phyloP scores from a whole-genome alignment of 2,888 invertebrate genomes.

The Drosophila picticornis region DNA sequence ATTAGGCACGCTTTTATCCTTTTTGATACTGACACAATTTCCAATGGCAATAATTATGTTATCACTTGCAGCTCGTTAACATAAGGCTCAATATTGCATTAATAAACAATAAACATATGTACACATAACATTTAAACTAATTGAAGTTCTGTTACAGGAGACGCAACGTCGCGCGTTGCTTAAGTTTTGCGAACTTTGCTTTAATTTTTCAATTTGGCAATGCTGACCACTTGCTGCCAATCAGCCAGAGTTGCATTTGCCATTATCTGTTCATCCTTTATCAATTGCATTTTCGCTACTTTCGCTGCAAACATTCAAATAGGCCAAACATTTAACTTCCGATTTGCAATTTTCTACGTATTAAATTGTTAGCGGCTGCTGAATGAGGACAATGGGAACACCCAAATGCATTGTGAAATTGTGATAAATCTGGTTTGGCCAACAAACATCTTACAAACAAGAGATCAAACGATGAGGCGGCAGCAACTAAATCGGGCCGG shows the following conservation, averaged over 20 bases:
- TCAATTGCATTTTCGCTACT: conserved; percentile 17
- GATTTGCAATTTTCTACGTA: conserved; percentile 74
- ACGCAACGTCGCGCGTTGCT: conserved; percentile 33
- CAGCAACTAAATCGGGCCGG: conserved; percentile 54
- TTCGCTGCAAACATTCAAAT: conserved; percentile 42
- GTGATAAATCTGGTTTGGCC: conserved; percentile 68
- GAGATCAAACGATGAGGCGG: conserved; percentile 61
- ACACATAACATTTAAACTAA: conserved; percentile 61
- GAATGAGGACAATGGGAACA: conserved; percentile 72
- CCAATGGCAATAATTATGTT: conserved; percentile 21
- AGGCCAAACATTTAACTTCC: conserved; percentile 64
- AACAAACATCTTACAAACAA: conserved; percentile 49
- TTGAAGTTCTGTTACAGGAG: neutral
- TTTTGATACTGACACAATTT: conserved; percentile 20
- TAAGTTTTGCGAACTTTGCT: conserved; percentile 34
- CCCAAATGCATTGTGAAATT: conserved; percentile 68
- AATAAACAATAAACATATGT: conserved; percentile 42
- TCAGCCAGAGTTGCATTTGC: conserved; percentile 35
- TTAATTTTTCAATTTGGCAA: conserved; percentile 20
- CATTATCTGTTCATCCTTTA: conserved; percentile 8
- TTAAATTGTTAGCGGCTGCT: conserved; percentile 71
- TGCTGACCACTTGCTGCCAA: conserved; percentile 38
- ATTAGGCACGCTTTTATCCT: conserved; percentile 40
- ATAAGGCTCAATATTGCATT: conserved; percentile 44
- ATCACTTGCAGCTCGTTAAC: conserved; percentile 35